Conservation (phyloP, 2,797 vertebrate species). For the Pangasius sanitwongsei region DNA sequence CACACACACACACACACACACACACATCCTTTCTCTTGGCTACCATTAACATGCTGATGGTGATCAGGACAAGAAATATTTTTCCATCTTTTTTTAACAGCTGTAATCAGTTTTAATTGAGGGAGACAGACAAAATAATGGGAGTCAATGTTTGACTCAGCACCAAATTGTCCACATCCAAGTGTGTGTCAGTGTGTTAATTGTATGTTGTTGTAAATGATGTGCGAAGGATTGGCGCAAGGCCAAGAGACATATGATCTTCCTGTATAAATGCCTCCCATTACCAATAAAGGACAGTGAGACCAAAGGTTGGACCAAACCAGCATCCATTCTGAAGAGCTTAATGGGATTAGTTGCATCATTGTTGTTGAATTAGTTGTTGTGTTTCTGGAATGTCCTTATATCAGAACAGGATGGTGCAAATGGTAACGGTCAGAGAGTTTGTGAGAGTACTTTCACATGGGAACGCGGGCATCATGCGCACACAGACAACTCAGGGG, state of each 20-base stretch:
- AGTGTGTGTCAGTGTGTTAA: constrained; percentile 16
- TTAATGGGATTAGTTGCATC: constrained; percentile 17
- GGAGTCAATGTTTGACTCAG: not conserved
- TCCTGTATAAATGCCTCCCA: not conserved
- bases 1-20: constrained; percentile 44
- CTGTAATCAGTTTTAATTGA: constrained; percentile 15
- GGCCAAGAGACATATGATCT: constrained; percentile 16
- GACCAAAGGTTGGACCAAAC: constrained; percentile 5
- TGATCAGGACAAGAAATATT: constrained; percentile 46
- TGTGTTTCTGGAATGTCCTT: constrained; percentile 14
- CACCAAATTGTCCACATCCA: constrained; percentile 3
- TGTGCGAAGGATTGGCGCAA: not conserved
- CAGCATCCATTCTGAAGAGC: constrained; percentile 16
- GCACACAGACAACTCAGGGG: constrained; percentile 74
- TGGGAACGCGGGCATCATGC: constrained; percentile 72
- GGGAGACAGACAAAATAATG: constrained; percentile 13
- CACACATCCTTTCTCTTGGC: not conserved
- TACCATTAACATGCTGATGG: constrained; percentile 63
- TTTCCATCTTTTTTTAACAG: constrained; percentile 10
- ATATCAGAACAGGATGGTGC: constrained; percentile 34
- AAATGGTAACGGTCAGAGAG: constrained; percentile 70
- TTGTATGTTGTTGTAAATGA: constrained; percentile 14
- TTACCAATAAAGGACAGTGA: not conserved
- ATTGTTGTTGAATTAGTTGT: constrained; percentile 6
- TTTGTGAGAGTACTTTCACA: constrained; percentile 74